phyloP scores from a whole-genome alignment of 2,888 invertebrate species.

The Cynaeus angustus region DNA sequence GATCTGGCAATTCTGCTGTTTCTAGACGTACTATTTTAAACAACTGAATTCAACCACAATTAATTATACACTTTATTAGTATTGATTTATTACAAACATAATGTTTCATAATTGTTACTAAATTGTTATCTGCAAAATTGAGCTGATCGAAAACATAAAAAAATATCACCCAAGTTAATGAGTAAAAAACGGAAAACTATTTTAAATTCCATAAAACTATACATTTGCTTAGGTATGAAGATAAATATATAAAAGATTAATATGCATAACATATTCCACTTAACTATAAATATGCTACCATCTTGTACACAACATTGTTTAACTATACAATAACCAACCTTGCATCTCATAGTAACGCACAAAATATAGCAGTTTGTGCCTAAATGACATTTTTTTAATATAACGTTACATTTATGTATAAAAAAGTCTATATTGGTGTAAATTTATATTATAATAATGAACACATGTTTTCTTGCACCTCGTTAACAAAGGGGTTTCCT shows the following conservation, averaged over 20 bases:
- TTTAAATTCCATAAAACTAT: conserved; percentile 17
- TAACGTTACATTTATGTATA: conserved; percentile 46
- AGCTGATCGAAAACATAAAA: conserved; percentile 15
- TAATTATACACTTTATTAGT: conserved; percentile 44
- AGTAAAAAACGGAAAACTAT: neutral
- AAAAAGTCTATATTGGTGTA: conserved; percentile 56
- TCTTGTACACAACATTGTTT: conserved; percentile 40
- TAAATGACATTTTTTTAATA: conserved; percentile 34
- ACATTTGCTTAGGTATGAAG: conserved; percentile 22
- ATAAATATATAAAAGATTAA: conserved; percentile 42
- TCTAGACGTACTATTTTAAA: neutral
- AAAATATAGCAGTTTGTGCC: conserved; percentile 44
- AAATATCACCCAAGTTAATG: conserved; percentile 28
- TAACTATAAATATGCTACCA: conserved; percentile 44
- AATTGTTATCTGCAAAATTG: conserved; percentile 16
- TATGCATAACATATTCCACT: conserved; percentile 44
- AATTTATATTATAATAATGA: conserved; percentile 55
- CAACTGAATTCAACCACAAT: neutral
- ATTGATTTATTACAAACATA: conserved; percentile 47
- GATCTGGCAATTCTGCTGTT: no score
- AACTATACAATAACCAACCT: conserved; percentile 52
- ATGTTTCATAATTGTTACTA: conserved; percentile 29
- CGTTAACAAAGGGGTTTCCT: conserved; percentile 44
- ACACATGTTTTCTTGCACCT: conserved; percentile 56
- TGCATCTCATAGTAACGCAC: conserved; percentile 52